Percentiles rank a stretch among this genome's conserved stretches.
Evolutionary conservation across 2,888 invertebrate genomes (phyloP).

Genomic region (Zootermopsis nevadensis): DNA sequence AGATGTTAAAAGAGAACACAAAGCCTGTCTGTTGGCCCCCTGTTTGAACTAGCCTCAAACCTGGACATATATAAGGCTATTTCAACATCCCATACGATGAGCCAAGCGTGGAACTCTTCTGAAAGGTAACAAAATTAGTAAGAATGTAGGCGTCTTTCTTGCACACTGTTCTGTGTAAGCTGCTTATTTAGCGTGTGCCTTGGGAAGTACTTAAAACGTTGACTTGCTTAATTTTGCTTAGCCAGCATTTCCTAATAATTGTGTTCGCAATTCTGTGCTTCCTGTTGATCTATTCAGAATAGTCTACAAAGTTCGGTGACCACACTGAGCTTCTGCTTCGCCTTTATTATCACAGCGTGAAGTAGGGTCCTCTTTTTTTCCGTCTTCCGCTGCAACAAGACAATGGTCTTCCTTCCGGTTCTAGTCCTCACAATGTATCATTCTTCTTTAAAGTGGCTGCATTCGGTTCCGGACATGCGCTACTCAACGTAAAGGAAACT

Average conservation of each 20-base stretch:
- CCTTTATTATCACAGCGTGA: slow-evolving; percentile 8
- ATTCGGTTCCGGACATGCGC: background rate
- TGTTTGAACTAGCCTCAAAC: no score
- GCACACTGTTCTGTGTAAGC: no score
- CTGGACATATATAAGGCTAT: no score
- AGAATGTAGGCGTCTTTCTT: no score
- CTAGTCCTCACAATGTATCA: background rate
- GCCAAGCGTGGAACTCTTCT: no score
- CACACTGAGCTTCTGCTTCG: slow-evolving; percentile 12
- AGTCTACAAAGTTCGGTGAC: background rate
- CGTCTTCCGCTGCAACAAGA: background rate
- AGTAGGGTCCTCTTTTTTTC: background rate
- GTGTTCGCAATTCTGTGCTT: background rate
- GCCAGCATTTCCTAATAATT: background rate
- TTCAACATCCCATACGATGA: no score
- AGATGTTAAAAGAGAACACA: no score
- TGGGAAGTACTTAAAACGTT: background rate
- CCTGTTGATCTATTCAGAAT: background rate
- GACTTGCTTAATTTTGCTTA: background rate
- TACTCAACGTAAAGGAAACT: background rate
- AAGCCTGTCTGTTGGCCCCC: no score
- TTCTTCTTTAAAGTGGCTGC: slow-evolving; percentile 12
- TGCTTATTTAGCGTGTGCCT: background rate
- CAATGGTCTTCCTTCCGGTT: slow-evolving; percentile 23
- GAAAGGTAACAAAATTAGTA: no score